A percentile compares a stretch with the other conserved stretches of the same genome.
These are phyloP conservation scores for Ranitomeya variabilis DNA, from an alignment of 2,113 vertebrate genomes.

Conservation along the genomic window DNA sequence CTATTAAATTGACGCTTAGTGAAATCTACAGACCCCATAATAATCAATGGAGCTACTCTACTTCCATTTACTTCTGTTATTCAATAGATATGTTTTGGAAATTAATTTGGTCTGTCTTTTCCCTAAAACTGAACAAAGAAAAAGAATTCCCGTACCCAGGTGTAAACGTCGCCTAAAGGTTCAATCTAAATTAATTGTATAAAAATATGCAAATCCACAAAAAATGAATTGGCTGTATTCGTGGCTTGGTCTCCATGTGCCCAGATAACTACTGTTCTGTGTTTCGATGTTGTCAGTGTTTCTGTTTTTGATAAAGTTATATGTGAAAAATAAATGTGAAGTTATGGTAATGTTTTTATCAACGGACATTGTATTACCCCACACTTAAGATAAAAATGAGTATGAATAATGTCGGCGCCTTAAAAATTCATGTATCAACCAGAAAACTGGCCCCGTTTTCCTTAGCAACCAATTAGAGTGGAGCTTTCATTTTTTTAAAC, in stretches of 20 bases:
- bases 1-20: too few species aligned
- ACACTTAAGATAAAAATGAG: not conserved
- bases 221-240: not conserved
- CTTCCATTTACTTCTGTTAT: too few species aligned
- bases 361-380: not conserved
- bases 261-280: not conserved
- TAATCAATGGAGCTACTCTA: too few species aligned
- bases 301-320: not conserved
- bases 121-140: too few species aligned
- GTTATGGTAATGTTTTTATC: not conserved
- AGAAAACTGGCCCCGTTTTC: not conserved
- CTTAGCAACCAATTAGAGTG: not conserved
- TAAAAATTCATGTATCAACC: not conserved
- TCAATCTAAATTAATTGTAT: not conserved
- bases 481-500: not conserved
- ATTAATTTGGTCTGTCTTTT: too few species aligned
- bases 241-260: not conserved
- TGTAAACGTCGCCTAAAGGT: not conserved
- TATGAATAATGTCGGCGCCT: too few species aligned
- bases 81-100: too few species aligned
- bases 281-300: not conserved
- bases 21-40: too few species aligned
- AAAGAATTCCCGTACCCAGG: too few species aligned
- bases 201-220: not conserved
- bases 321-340: not conserved